Conservation (phyloP, 2,888 invertebrate genomes). For the Dione juno region DNA sequence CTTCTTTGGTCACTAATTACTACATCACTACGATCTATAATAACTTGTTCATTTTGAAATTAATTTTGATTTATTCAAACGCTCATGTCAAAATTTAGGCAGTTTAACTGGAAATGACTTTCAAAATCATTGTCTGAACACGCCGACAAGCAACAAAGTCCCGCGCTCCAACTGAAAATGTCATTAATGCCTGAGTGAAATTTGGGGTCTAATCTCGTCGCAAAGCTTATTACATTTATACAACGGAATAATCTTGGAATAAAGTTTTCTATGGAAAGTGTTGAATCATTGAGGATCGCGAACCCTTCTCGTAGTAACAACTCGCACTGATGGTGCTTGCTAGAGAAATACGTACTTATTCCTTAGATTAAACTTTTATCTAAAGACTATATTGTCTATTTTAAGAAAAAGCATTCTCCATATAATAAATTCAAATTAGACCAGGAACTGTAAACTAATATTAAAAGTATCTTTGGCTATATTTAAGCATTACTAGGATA, state of each 20-base stretch:
- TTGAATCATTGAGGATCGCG: constrained; percentile 79
- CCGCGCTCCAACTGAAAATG: constrained; percentile 78
- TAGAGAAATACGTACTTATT: constrained; percentile 47
- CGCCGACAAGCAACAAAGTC: constrained; percentile 64
- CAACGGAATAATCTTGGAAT: constrained; percentile 82
- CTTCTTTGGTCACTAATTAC: too few species aligned
- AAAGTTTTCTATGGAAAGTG: constrained; percentile 83
- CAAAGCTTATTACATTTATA: constrained; percentile 84
- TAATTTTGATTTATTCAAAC: constrained; percentile 44
- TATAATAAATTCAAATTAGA: background rate
- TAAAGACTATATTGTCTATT: background rate
- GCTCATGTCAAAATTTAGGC: constrained; percentile 46
- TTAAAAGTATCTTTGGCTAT: too few species aligned
- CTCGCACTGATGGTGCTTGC: constrained; percentile 55
- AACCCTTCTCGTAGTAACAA: constrained; percentile 79
- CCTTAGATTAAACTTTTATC: constrained; percentile 17
- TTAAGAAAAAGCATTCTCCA: background rate
- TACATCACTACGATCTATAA: background rate
- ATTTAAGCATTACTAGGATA: too few species aligned
- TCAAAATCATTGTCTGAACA: constrained; percentile 78
- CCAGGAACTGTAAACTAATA: too few species aligned
- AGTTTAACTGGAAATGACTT: constrained; percentile 71
- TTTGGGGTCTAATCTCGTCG: constrained; percentile 82
- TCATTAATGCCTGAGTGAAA: constrained; percentile 83
- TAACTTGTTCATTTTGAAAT: constrained; percentile 29